Evolutionary conservation across 92 coral and sea anemone genomes (phyloP).

Genomic region (Chrysogorgia sp.): DNA sequence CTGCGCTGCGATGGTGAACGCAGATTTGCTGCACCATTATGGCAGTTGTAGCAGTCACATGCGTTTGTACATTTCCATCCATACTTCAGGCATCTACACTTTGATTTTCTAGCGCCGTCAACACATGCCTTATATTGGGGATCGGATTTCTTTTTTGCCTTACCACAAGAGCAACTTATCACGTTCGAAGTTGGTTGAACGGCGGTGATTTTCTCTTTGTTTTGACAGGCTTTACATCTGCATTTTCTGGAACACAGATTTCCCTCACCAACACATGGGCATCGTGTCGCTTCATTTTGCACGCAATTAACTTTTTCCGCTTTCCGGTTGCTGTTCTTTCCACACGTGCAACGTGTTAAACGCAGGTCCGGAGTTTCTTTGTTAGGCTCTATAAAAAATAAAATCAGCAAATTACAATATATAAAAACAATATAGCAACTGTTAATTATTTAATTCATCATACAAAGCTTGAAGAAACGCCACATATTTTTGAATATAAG

Average conservation of each 20-base stretch:
- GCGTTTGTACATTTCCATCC: slow-evolving; percentile 3
- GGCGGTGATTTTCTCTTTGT: slow-evolving; percentile 3
- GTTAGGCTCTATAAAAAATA: too few relatives aligned
- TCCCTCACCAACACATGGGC: slow-evolving; percentile 21
- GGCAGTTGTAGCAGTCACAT: slow-evolving; percentile 29
- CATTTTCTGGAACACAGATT: slow-evolving; percentile 33
- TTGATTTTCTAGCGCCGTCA: neutral
- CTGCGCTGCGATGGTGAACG: neutral
- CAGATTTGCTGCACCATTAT: neutral
- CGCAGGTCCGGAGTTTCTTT: too few relatives aligned
- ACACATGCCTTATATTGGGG: neutral
- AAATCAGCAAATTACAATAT: too few relatives aligned
- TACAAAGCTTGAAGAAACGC: too few relatives aligned
- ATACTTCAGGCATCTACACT: slow-evolving; percentile 31
- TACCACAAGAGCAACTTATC: neutral
- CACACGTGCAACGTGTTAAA: too few relatives aligned
- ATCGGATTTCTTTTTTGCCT: neutral
- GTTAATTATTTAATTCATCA: too few relatives aligned
- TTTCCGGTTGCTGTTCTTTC: neutral
- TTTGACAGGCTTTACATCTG: slow-evolving; percentile 31
- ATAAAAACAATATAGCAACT: too few relatives aligned
- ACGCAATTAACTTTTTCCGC: neutral
- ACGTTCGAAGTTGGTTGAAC: neutral
- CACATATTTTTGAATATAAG: too few relatives aligned
- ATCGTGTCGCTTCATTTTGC: slow-evolving; percentile 4